Evolutionary conservation across 1,140 invertebrate species (phyloP), one percentile per base, ranked within the genome.

Genomic region (Drosophila tsacasi): DNA sequence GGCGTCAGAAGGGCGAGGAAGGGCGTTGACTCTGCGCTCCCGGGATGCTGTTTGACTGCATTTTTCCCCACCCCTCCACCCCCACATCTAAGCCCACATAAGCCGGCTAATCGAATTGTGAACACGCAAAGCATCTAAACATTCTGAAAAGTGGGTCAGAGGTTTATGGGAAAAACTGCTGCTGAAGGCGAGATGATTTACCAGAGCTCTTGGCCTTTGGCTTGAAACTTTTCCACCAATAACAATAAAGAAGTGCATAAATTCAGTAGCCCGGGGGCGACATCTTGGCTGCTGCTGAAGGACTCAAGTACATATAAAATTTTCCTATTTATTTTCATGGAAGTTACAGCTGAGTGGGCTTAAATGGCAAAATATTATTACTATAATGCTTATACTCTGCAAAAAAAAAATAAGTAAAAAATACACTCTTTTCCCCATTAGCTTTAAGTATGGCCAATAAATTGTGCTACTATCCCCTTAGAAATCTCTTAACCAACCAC

Each of bases 31-130:
- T 74, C 50, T 52, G 39, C 19, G 39, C 19, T 27, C n/a, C n/a
- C 21, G 35, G 61, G 84, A 83, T 74, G 84, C 83, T 80, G 83
- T 65, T 75, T 81, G 81, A 89, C 77, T 75, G 85, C 81, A 87
- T 87, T 83, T 83, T 66, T 52, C 3, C 62, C 61, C 54, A 55
- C 27, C 27, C 21, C 25, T 0, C 32, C 32, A 5, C 13, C n/a
- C 0, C 12, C 0, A 5, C 21, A 2, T 8, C 27, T 52, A 32
- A 52, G 49, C 12, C 52, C 13, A 54, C 15, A 37, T 58, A 23
- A 76, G 47, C 68, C 61, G 64, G 60, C 71, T 86, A 86, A 87
- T 87, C 83, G 69, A 76, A 76, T 81, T 85, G 49, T 60, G 46
- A 60, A 58, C 54, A 76, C 23, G 55, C 58, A 64, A 59, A 60